Evolutionary conservation across 2,797 vertebrate species (phyloP).

Genomic region (Ciconia nigra): DNA sequence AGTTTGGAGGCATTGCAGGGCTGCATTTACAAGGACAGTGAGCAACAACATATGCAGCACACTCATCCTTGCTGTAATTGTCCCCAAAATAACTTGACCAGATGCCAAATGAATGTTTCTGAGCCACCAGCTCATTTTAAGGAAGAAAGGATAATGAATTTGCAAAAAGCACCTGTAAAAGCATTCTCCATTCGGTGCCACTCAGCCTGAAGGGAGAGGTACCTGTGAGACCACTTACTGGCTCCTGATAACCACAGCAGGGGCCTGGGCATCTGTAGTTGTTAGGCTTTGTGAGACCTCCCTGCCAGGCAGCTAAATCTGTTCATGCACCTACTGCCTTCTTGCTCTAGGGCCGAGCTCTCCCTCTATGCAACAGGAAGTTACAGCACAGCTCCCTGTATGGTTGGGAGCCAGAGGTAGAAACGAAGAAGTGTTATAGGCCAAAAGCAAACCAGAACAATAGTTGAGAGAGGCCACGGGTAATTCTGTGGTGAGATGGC

Average conservation of each 20-base stretch:
- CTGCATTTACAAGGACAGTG: accelerated
- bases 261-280: background rate
- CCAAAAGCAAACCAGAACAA: background rate
- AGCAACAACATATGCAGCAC: background rate
- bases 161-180: background rate
- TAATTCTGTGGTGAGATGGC: background rate
- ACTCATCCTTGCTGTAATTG: background rate
- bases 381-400: background rate
- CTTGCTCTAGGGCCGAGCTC: background rate
- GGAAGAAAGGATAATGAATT: background rate
- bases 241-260: background rate
- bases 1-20: background rate
- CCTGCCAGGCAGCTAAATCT: background rate
- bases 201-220: background rate
- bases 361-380: background rate
- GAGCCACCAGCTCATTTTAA: background rate
- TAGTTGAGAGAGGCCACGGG: accelerated
- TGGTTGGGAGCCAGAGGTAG: background rate
- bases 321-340: background rate
- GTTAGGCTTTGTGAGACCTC: background rate
- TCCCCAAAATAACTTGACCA: background rate
- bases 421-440: background rate
- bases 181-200: background rate
- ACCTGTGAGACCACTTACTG: background rate
- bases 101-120: background rate